A percentile compares a stretch with the other conserved stretches of the same genome.
Conservation (phyloP, 2,888 invertebrate genomes). For the Amblyteles armatorius region DNA sequence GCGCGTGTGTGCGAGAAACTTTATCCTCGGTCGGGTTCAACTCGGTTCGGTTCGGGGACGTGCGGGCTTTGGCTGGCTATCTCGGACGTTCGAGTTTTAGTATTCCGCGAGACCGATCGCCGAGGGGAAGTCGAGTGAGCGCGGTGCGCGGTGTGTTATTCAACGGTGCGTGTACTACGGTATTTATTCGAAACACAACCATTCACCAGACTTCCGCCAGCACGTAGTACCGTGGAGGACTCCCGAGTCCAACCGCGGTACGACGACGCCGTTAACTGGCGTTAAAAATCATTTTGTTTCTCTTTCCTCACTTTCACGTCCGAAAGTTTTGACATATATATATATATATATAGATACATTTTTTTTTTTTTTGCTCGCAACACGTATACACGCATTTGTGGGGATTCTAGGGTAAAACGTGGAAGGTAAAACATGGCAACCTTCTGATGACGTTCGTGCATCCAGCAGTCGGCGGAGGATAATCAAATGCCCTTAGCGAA, state of each 20-base stretch:
- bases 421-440: constrained; percentile 82
- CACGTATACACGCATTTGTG: constrained; percentile 40
- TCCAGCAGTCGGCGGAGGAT: constrained; percentile 68
- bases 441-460: constrained; percentile 81
- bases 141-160: constrained; percentile 31
- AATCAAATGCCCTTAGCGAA: constrained; percentile 76
- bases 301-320: constrained; percentile 49
- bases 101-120: constrained; percentile 55
- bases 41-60: not conserved
- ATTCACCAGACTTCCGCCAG: constrained; percentile 59
- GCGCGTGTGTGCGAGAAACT: constrained; percentile 9
- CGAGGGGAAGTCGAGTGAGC: constrained; percentile 19
- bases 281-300: not conserved
- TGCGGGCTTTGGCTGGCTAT: not conserved
- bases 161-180: constrained; percentile 62
- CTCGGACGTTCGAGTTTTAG: constrained; percentile 43
- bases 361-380: not conserved
- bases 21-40: constrained; percentile 24
- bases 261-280: constrained; percentile 6
- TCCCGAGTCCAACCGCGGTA: constrained; percentile 20
- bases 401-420: constrained; percentile 72
- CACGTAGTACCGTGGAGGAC: constrained; percentile 49
- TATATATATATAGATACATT: too few relatives aligned
- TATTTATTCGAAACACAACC: constrained; percentile 47
- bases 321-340: not conserved